Evolutionary conservation across 1,140 invertebrate genomes (phyloP).

Genomic region (Drosophila ambigua): DNA sequence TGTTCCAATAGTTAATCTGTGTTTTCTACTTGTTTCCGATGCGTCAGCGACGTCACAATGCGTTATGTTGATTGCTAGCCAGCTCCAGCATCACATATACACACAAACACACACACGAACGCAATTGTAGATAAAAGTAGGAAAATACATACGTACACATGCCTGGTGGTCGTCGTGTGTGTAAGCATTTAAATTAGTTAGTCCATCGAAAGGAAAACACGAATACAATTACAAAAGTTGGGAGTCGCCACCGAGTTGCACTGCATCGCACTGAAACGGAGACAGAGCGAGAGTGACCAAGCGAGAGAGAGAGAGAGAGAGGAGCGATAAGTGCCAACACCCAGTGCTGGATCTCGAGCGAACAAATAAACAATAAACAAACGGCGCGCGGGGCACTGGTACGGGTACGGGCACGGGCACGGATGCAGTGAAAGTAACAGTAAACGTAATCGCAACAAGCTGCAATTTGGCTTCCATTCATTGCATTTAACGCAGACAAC

Average conservation of each 20-base stretch:
- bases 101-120: conserved; percentile 39
- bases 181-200: conserved; percentile 71
- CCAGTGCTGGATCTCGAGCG: conserved; percentile 63
- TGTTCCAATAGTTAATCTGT: conserved; percentile 39
- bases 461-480: conserved; percentile 71
- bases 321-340: conserved; percentile 69
- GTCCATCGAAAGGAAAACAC: conserved; percentile 40
- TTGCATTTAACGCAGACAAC: conserved; percentile 64
- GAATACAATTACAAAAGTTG: conserved; percentile 46
- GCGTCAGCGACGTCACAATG: conserved; percentile 18
- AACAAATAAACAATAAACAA: conserved; percentile 73
- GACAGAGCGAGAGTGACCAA: conserved; percentile 15
- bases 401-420: conserved; percentile 16
- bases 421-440: conserved; percentile 73
- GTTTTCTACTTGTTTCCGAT: conserved; percentile 51
- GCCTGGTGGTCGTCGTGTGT: conserved; percentile 31
- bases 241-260: conserved; percentile 38
- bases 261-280: conserved; percentile 16
- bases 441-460: conserved; percentile 43
- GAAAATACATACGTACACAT: conserved; percentile 58
- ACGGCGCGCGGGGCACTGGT: conserved; percentile 54
- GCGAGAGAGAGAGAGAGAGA: conserved; percentile 39
- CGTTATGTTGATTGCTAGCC: conserved; percentile 58
- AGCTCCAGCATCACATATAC: conserved; percentile 67
- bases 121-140: conserved; percentile 60